Percentiles rank a stretch among this genome's conserved stretches.
These are phyloP conservation scores for Nicator chloris DNA, from an alignment of 2,113 vertebrate species.

Conservation along the genomic window DNA sequence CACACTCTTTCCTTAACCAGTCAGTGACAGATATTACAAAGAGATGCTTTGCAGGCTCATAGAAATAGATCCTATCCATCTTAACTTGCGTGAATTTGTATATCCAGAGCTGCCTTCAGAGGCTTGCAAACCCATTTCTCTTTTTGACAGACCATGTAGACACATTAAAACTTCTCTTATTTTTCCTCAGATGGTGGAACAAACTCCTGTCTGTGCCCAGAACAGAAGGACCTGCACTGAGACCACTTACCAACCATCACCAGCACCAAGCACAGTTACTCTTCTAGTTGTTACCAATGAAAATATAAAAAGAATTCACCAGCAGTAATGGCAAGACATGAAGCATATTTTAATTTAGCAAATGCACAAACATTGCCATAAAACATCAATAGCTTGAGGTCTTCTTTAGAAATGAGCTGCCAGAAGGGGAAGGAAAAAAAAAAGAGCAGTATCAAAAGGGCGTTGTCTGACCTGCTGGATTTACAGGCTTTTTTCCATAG, in stretches of 20 bases:
- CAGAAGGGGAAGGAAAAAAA: background rate
- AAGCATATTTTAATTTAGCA: conserved; percentile 72
- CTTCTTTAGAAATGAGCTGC: conserved; percentile 50
- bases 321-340: conserved; percentile 58
- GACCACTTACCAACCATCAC: conserved; percentile 18
- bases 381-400: conserved; percentile 30
- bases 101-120: background rate
- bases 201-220: background rate
- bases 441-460: background rate
- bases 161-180: background rate
- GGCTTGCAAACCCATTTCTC: background rate
- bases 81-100: background rate
- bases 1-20: background rate
- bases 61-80: background rate
- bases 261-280: conserved; percentile 31
- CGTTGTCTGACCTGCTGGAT: background rate
- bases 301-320: conserved; percentile 52
- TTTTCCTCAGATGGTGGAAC: conserved; percentile 33
- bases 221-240: background rate
- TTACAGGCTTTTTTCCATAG: background rate
- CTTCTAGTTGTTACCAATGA: conserved; percentile 46
- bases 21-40: background rate
- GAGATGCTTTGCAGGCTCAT: background rate
- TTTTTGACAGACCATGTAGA: background rate
- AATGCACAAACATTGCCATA: conserved; percentile 65